Evolutionary conservation across 2,888 invertebrate genomes (phyloP).

Genomic region (Odontothrips loti): DNA sequence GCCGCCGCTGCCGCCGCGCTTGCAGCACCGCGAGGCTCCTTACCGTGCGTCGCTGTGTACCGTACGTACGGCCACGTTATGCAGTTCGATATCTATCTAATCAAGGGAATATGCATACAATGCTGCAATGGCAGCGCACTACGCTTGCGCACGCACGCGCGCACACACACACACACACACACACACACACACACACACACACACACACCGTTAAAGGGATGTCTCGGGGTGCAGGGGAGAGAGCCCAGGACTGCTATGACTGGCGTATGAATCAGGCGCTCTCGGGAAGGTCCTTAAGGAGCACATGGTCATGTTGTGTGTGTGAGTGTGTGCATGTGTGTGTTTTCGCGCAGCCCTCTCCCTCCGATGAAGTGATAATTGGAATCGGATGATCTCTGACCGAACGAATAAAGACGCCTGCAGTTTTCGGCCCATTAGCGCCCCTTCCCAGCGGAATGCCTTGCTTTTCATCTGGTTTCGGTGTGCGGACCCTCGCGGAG

Average conservation of each 20-base stretch:
- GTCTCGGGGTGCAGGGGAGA: not conserved
- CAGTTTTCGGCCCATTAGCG: no score
- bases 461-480: no score
- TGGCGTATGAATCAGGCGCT: not conserved
- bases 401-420: no score
- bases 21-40: not conserved
- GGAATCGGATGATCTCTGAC: no score
- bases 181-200: no score
- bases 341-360: no score
- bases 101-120: slow-evolving; percentile 22
- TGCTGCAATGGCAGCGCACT: not conserved
- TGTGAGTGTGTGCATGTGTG: no score
- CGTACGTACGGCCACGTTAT: not conserved
- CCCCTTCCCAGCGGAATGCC: no score
- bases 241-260: not conserved
- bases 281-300: not conserved
- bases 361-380: no score
- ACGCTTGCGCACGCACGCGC: not conserved
- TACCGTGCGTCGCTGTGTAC: not conserved
- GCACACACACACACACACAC: no score
- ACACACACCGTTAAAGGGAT: not conserved
- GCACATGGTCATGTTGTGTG: not conserved
- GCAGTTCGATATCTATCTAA: slow-evolving; percentile 15
- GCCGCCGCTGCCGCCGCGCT: not conserved
- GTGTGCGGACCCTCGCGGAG: no score